Percentiles rank a stretch among this genome's conserved stretches.
phyloP scores from a whole-genome alignment of 1,140 invertebrate species.

The Choristoneura fumiferana region DNA sequence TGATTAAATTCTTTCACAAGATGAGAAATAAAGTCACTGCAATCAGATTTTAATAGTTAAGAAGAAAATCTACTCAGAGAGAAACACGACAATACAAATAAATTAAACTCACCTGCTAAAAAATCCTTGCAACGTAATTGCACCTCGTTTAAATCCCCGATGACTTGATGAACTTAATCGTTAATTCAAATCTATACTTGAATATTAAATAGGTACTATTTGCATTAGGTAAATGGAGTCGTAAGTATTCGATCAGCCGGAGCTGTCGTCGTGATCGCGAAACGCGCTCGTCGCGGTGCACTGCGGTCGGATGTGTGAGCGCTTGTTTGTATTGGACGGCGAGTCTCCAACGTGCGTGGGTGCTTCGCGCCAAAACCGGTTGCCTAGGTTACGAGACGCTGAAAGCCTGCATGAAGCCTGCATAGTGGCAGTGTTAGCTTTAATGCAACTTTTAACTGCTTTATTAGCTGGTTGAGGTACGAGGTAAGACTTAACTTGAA shows the following conservation, averaged over 20 bases:
- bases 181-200: too few relatives aligned
- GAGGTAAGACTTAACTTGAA: too few relatives aligned
- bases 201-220: constrained; percentile 35
- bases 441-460: too few relatives aligned
- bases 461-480: too few relatives aligned
- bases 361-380: constrained; percentile 70
- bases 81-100: too few relatives aligned
- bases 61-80: too few relatives aligned
- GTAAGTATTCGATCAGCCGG: constrained; percentile 57
- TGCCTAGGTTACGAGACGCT: constrained; percentile 59
- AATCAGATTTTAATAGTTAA: too few relatives aligned
- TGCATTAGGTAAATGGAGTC: constrained; percentile 38
- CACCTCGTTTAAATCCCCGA: not conserved
- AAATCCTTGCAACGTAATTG: not conserved
- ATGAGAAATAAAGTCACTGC: too few relatives aligned
- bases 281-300: constrained; percentile 65
- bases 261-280: constrained; percentile 58
- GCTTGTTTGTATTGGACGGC: constrained; percentile 30
- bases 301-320: constrained; percentile 65
- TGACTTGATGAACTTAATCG: too few relatives aligned
- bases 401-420: not conserved
- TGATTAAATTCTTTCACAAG: too few relatives aligned
- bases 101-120: constrained; percentile 4
- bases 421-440: too few relatives aligned
- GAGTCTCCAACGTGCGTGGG: constrained; percentile 47